Evolutionary conservation across 2,888 invertebrate species (phyloP), one percentile per base, ranked within the genome.

Genomic region (Eudemis profundana): DNA sequence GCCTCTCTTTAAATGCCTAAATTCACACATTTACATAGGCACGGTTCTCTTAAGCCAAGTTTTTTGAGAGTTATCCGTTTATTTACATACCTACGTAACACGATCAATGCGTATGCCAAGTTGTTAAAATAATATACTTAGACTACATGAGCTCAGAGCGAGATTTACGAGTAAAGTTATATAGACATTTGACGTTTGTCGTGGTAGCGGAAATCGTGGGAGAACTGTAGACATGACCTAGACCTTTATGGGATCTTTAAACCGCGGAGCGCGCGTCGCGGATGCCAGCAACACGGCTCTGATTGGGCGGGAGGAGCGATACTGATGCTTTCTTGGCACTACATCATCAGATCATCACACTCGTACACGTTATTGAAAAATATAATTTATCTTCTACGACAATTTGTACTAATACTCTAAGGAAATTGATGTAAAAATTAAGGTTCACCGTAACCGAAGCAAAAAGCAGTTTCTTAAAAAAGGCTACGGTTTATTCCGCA

Each of bases 1-100:
- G 90, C 84, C 85, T 82, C 85, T 81, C 84, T 89, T 86, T 87
- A 89, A 87, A 90, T 86, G 87, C 89, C 87, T 87, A 90, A 91
- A 90, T 89, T 77, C 77, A 84, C 80, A 87, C 84, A 85, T 86
- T 89, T 87, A 81, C 75, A 75, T 70, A 51, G 38, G 19, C 15
- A 14, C 14, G 36, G 42, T 21, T 38, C 4, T 51, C 42, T 53
- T 40, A n/a, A 23, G 54, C 12, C 17, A 42, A 17, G n/a, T 21
- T 15, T 19, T 50, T 57, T 57, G n/a, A 38, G 46, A 15, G 47
- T 21, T 40, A 29, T 42, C 7, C 14, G 15, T 49, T 49, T 40
- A 21, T 40, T 17, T 49, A 42, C 50, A 17, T 33, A 50, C 27
- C 3, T 23, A n/a, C n/a, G 47, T 60, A 38, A 49, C 42, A 63